Evolutionary conservation across 2,888 invertebrate genomes (phyloP).

Genomic region (Copidosoma aretas): DNA sequence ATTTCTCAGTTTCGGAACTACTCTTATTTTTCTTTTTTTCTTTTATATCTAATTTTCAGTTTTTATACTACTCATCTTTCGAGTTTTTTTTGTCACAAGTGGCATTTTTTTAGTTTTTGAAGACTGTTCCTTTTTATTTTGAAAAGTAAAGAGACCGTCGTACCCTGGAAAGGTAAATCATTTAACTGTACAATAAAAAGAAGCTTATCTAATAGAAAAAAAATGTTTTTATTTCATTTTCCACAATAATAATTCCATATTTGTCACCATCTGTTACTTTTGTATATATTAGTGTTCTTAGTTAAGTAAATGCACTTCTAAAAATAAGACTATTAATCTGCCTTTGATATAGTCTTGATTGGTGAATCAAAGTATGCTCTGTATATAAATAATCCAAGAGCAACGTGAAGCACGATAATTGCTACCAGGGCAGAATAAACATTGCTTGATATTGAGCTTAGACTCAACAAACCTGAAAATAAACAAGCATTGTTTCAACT

Average conservation of each 20-base stretch:
- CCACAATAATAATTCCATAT: conserved; percentile 1
- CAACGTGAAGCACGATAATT: conserved; percentile 76
- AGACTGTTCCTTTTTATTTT: conserved; percentile 18
- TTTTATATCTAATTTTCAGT: conserved; percentile 11
- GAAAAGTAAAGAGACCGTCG: conserved; percentile 18
- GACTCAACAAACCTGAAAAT: conserved; percentile 64
- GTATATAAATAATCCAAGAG: conserved; percentile 79
- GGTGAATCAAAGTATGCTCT: conserved; percentile 72
- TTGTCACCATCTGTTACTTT: conserved; percentile 10
- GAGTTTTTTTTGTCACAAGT: conserved; percentile 12
- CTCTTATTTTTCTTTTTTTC: conserved; percentile 17
- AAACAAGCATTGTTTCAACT: not conserved
- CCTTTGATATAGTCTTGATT: conserved; percentile 48
- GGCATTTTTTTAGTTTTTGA: conserved; percentile 2
- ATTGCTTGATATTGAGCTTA: conserved; percentile 70
- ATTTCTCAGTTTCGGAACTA: conserved; percentile 9
- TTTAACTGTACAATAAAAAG: conserved; percentile 41
- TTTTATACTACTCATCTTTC: conserved; percentile 13
- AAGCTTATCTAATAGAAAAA: conserved; percentile 41
- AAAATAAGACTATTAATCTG: conserved; percentile 46
- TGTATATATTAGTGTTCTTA: conserved; percentile 17
- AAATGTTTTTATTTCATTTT: conserved; percentile 33
- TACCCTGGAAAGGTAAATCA: conserved; percentile 32
- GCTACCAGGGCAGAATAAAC: conserved; percentile 81
- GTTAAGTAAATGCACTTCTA: conserved; percentile 19